Conservation (phyloP, 1,140 invertebrate species). For the Megathymus violae region DNA sequence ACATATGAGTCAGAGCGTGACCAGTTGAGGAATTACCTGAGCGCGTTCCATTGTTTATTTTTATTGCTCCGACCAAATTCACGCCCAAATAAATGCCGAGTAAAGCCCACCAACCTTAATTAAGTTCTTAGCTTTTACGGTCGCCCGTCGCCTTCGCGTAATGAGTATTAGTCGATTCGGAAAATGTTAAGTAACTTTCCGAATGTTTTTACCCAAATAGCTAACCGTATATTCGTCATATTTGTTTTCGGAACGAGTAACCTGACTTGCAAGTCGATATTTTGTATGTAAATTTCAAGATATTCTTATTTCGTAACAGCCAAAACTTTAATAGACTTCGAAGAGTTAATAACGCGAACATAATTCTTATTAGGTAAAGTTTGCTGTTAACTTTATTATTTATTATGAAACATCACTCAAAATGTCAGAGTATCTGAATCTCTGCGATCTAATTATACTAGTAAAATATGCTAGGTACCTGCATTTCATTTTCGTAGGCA, state of each 20-base stretch:
- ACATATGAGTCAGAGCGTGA: constrained; percentile 28
- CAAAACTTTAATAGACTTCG: too few relatives aligned
- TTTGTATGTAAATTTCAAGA: background rate
- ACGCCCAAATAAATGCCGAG: constrained; percentile 70
- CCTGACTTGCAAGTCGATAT: background rate
- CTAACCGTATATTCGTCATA: background rate
- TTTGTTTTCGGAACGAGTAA: background rate
- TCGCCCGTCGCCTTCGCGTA: constrained; percentile 40
- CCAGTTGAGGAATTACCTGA: constrained; percentile 30
- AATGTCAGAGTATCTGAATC: too few relatives aligned
- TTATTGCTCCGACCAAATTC: constrained; percentile 66
- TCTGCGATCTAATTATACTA: too few relatives aligned
- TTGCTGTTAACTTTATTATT: too few relatives aligned
- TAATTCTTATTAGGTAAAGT: too few relatives aligned
- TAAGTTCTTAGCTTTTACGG: constrained; percentile 75
- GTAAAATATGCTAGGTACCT: too few relatives aligned
- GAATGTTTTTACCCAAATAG: background rate
- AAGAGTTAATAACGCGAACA: too few relatives aligned
- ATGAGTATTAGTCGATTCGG: constrained; percentile 48
- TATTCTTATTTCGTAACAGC: too few relatives aligned
- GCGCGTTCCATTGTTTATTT: constrained; percentile 67
- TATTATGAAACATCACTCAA: too few relatives aligned
- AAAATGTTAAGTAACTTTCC: constrained; percentile 14
- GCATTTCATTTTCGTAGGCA: too few relatives aligned
- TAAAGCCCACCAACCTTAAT: constrained; percentile 65